Conservation (phyloP, 1,140 invertebrate species). For the Stenopsyche tienmushanensis region DNA sequence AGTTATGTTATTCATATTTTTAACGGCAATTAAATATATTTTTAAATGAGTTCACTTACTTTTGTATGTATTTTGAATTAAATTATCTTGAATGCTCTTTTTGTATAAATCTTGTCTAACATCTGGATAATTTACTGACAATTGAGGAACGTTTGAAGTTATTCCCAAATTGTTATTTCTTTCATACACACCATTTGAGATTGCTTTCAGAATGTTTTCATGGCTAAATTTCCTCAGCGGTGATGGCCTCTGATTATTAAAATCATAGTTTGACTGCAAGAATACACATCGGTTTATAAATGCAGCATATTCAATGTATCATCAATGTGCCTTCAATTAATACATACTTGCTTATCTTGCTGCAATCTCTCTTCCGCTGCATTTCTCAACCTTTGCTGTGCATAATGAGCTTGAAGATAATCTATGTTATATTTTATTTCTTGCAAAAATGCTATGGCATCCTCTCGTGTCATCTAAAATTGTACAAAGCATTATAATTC, state of each 20-base stretch:
- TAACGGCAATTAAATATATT: slow-evolving; percentile 11
- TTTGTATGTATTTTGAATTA: slow-evolving; percentile 49
- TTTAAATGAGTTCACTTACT: neutral
- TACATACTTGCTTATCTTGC: slow-evolving; percentile 50
- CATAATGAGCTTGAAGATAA: slow-evolving; percentile 64
- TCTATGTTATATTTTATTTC: slow-evolving; percentile 72
- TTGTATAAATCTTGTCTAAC: slow-evolving; percentile 49
- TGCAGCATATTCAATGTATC: neutral
- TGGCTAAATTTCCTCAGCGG: slow-evolving; percentile 37
- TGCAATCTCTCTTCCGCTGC: slow-evolving; percentile 49
- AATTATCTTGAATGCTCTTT: slow-evolving; percentile 49
- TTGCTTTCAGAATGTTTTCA: slow-evolving; percentile 44
- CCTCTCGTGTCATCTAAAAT: slow-evolving; percentile 68
- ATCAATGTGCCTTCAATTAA: no score
- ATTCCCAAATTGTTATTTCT: slow-evolving; percentile 50
- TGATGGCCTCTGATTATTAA: slow-evolving; percentile 16
- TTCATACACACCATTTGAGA: slow-evolving; percentile 50
- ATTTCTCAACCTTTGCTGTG: slow-evolving; percentile 49
- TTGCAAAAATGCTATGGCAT: slow-evolving; percentile 70
- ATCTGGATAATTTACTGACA: slow-evolving; percentile 46
- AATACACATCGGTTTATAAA: no score
- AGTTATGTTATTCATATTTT: no score
- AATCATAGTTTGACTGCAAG: slow-evolving; percentile 9
- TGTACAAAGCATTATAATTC: neutral
- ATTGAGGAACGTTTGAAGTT: slow-evolving; percentile 40